Base-by-base conservation (phyloP, 1,140 invertebrate genomes). In the Drosophila guanche region DNA sequence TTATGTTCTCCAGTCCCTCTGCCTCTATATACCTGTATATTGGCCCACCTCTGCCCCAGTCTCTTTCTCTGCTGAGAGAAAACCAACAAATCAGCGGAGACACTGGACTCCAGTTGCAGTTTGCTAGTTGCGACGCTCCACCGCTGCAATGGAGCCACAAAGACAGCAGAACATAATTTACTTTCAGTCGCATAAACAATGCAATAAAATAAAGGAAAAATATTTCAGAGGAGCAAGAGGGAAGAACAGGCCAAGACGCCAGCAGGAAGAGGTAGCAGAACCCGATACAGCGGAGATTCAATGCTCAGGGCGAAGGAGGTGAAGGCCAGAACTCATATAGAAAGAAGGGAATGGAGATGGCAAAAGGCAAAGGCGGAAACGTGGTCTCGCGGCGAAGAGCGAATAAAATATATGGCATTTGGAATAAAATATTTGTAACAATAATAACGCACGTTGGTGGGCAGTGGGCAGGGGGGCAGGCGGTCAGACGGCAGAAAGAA, bases 381-480 rank as follows among this genome's bases (percentile, higher is more conserved):
- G 16, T 20, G 16, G 16, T 20, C 16, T 20, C 16, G 16, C 16
- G 54, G 47, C 40, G 61, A 45, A 55, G 58, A 62, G 58, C 62
- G 73, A 86, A 88, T 86, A 86, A 86, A 86, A 86, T 86, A 86
- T 86, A 86, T 86, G 83, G 83, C 81, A 86, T 88, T 37, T 88
- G 78, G 78, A 86, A 86, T 86, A 86, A 86, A 86, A 86, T 86
- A 86, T 86, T 88, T 86, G 83, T 86, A 86, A 86, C 83, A 86
- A 86, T 88, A 86, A 86, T 86, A 86, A 85, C 76, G 77, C 81
- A 77, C 56, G 25, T 20, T 20, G 16, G 0, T 1, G 6, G 53
- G 53, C 40, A 33, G 29, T 3, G 7, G 41, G 41, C 23, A 43
- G 41, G 25, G 14, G 41, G 42, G 25, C 25, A 46, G 22, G 16